Conservation (phyloP, 2,797 vertebrate genomes). For the Fundulus diaphanus region DNA sequence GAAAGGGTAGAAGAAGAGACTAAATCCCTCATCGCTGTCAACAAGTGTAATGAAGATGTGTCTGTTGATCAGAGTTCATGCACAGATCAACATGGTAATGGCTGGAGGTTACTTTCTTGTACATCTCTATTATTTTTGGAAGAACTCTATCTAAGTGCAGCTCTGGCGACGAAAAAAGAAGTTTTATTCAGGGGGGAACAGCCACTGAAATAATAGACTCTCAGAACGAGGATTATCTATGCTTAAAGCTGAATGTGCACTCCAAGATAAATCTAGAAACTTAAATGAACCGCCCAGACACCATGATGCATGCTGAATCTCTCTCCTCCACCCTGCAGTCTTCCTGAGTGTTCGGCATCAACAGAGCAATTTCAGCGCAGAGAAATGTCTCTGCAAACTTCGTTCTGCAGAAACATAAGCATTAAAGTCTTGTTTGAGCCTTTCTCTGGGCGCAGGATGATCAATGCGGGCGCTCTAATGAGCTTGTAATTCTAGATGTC, state of each 20-base stretch:
- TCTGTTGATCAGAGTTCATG: neutral
- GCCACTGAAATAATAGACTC: neutral
- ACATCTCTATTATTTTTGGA: too few species aligned
- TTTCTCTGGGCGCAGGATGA: conserved; percentile 33
- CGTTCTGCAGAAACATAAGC: conserved; percentile 28
- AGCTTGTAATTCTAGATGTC: conserved; percentile 58
- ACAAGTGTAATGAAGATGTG: neutral
- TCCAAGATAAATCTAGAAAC: neutral
- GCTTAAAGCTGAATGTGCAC: neutral
- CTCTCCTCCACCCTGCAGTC: too few species aligned
- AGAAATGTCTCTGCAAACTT: conserved; percentile 14
- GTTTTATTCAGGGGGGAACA: neutral
- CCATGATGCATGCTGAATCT: neutral
- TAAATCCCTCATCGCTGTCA: neutral
- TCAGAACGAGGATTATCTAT: neutral
- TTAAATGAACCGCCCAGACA: neutral
- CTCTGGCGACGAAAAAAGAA: neutral
- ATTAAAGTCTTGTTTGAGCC: conserved; percentile 23
- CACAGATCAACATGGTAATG: neutral
- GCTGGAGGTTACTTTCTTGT: neutral
- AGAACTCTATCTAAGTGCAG: neutral
- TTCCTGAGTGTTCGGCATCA: too few species aligned
- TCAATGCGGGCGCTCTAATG: conserved; percentile 69
- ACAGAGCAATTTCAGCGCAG: conserved; percentile 12
- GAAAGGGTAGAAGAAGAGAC: neutral